Conservation (phyloP, 2,888 invertebrate genomes). For the Lasius fuliginosus region DNA sequence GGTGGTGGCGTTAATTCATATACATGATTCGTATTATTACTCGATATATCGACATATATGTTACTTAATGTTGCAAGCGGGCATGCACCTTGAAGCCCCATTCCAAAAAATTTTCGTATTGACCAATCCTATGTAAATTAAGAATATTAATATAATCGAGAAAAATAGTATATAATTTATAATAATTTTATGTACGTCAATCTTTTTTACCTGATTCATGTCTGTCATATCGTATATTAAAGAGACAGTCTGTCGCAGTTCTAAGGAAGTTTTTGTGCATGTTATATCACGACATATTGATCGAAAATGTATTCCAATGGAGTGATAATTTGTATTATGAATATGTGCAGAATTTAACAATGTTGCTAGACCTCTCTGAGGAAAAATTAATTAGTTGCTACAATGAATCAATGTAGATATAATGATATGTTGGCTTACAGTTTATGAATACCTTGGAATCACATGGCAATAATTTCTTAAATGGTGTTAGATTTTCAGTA, state of each 20-base stretch:
- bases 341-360: constrained; percentile 96
- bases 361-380: constrained; percentile 93
- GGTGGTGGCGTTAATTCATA: constrained; percentile 90
- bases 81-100: constrained; percentile 93
- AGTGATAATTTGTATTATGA: constrained; percentile 97
- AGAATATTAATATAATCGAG: not conserved
- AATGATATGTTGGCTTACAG: constrained; percentile 39
- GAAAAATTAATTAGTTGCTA: constrained; percentile 27
- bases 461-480: constrained; percentile 99
- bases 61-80: constrained; percentile 92
- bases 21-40: constrained; percentile 88
- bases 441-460: constrained; percentile 89
- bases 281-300: constrained; percentile 90
- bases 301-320: constrained; percentile 94
- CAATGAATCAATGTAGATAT: not conserved
- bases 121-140: constrained; percentile 91
- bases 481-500: constrained; percentile 99
- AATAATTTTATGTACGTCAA: not conserved
- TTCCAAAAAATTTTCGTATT: constrained; percentile 94
- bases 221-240: constrained; percentile 93
- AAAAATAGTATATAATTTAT: not conserved
- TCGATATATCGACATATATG: constrained; percentile 93
- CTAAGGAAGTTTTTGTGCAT: constrained; percentile 90
- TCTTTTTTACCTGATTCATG: constrained; percentile 77
- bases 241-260: constrained; percentile 94